Base-by-base conservation (phyloP, 1,140 invertebrate species). In the Calephelis nemesis region DNA sequence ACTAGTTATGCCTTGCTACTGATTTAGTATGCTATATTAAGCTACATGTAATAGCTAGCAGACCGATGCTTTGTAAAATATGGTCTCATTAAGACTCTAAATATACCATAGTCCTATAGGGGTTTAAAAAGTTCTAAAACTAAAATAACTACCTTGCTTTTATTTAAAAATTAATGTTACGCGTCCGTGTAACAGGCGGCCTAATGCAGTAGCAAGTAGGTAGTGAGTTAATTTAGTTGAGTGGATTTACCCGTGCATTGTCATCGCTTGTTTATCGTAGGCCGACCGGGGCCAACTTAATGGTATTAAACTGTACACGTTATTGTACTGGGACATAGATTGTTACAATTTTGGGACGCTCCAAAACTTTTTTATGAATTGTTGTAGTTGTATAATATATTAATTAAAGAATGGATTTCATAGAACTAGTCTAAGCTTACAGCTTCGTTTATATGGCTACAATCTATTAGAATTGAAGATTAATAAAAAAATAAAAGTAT, bases 221-320 rank as follows among this genome's bases (percentile, higher is more conserved):
- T 78, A 82, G 75, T 75, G 79, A 84, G 87, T 90, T 90, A 90
- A 90, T 90, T 88, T 88, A 84, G 83, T 82, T 83, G 87, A 88
- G 87, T 90, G 85, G 87, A 83, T 88, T 82, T 78, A 75, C 77
- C 78, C 82, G 76, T 83, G 87, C 84, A 90, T 88, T 90, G 85
- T 90, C 83, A 81, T 83, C 85, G 81, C 81, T 87, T 89, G 87
- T 89, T 89, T 89, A 87, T 87, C 84, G 87, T 74, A 74, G 69
- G 72, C 76, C 78, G 68, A 66, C 19, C 30, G 15, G 71, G 74
- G 72, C 65, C 72, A 68, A 77, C 76, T 76, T 88, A 90, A 88
- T 90, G 87, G 87, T 90, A 90, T 90, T 90, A 90, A 86, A 86
- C 75, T 84, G 79, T 77, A 78, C 76, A 84, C 80, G 76, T 82